These are phyloP conservation scores for Lepidotrigona ventralis DNA, from an alignment of 1,140 invertebrate species.

Conservation along the genomic window DNA sequence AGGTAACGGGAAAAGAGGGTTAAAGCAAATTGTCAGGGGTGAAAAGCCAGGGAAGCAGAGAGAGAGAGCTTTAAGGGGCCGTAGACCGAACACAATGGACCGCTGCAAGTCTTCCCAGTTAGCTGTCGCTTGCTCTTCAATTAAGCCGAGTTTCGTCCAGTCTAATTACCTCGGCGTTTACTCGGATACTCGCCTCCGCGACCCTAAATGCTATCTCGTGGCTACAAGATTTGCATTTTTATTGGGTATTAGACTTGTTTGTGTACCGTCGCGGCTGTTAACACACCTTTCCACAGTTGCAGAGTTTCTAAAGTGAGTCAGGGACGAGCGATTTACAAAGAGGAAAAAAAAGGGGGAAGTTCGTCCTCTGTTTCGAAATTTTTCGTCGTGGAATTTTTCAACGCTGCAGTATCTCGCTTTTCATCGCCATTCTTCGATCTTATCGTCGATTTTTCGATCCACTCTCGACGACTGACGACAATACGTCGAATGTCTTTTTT, in stretches of 20 bases:
- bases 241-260: not conserved
- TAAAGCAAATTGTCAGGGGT: slow-evolving; percentile 13
- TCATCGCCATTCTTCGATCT: no score
- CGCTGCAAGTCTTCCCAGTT: slow-evolving; percentile 31
- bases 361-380: no score
- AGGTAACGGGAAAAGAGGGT: slow-evolving; percentile 18
- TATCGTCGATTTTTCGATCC: no score
- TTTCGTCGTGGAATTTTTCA: no score
- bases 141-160: slow-evolving; percentile 47
- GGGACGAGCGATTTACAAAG: no score
- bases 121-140: slow-evolving; percentile 44
- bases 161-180: slow-evolving; percentile 44
- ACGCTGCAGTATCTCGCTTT: no score
- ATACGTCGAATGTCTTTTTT: no score
- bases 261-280: not conserved
- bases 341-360: no score
- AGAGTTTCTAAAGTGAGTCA: not conserved
- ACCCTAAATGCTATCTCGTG: slow-evolving; percentile 32
- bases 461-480: no score
- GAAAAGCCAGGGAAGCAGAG: not conserved
- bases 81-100: slow-evolving; percentile 20
- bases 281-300: not conserved
- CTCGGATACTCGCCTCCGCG: slow-evolving; percentile 24
- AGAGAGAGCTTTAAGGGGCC: slow-evolving; percentile 1
- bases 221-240: slow-evolving; percentile 4